A percentile compares a stretch with the other conserved stretches of the same genome.
These are phyloP conservation scores for Drymonia ruficornis DNA, from an alignment of 2,888 invertebrate genomes.

Conservation along the genomic window DNA sequence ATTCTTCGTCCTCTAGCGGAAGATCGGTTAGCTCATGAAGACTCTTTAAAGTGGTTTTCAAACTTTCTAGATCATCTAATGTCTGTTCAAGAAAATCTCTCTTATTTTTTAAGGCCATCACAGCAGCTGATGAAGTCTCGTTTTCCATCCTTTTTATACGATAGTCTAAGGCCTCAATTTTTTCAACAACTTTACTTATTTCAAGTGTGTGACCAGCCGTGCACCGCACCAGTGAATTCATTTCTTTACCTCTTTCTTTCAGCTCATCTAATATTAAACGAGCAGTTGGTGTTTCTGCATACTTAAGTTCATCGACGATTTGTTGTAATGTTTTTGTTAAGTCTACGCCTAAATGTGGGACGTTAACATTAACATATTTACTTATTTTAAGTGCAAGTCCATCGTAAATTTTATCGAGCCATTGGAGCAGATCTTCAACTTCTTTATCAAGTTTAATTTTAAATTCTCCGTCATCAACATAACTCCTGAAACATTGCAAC, in stretches of 20 bases:
- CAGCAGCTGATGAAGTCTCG: slow-evolving; percentile 61
- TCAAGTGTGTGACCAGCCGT: slow-evolving; percentile 63
- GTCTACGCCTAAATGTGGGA: slow-evolving; percentile 55
- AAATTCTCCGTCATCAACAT: slow-evolving; percentile 53
- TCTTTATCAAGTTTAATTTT: slow-evolving; percentile 47
- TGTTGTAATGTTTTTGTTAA: slow-evolving; percentile 68
- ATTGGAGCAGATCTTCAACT: slow-evolving; percentile 61
- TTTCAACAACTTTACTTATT: slow-evolving; percentile 65
- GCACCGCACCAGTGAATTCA: slow-evolving; percentile 61
- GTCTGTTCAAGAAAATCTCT: slow-evolving; percentile 65
- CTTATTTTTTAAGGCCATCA: slow-evolving; percentile 62
- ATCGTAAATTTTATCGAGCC: slow-evolving; percentile 73
- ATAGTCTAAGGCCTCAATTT: slow-evolving; percentile 62
- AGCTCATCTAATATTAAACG: slow-evolving; percentile 56
- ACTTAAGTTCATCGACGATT: slow-evolving; percentile 61
- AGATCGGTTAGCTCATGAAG: slow-evolving; percentile 48
- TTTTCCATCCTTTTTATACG: slow-evolving; percentile 60
- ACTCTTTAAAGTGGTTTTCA: slow-evolving; percentile 58
- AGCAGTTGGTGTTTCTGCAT: slow-evolving; percentile 43
- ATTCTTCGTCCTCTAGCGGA: slow-evolving; percentile 49
- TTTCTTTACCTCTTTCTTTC: slow-evolving; percentile 56
- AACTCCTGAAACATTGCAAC: slow-evolving; percentile 59
- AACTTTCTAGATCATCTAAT: slow-evolving; percentile 60
- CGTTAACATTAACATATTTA: slow-evolving; percentile 58
- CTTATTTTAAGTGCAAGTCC: slow-evolving; percentile 56